Base-by-base conservation (phyloP, 2,113 vertebrate species). In the Aphyosemion australe region DNA sequence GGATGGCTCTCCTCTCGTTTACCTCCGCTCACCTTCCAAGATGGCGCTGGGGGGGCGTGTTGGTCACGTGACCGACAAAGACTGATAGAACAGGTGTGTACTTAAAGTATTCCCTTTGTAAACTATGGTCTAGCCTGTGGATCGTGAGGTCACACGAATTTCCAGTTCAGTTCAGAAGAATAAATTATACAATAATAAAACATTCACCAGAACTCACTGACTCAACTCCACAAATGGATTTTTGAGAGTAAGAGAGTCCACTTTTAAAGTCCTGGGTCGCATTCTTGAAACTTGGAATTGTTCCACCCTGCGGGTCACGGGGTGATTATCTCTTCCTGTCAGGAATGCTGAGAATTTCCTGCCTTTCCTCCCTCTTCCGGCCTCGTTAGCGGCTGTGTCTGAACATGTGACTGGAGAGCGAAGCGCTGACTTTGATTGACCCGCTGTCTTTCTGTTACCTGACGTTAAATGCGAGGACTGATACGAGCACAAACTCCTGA, bases 251-350 rank as follows among this genome's bases (percentile, higher is more conserved):
- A 72, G 62, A n/a, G 46, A 79, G 72, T 65, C 85, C 69, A 64
- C 65, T 66, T 74, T 60, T 55, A 63, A 76, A 54, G 43, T 83
- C 62, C 61, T 15, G 34, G 52, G 75, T 26, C 59, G 73, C 77
- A 84, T 65, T 83, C 70, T 75, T 48, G 1, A 70, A 71, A 65
- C 69, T 61, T 83, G 84, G 75, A 83, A 42, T 78, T 81, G 69
- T 74, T 88, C 84, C 87, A 74, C 42, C 1, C 67, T 83, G 74
- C 41, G 79, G 84, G 87, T 89, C 87, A 89, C 14, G 61, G 85
- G 86, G 83, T 86, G 88, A 91, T 91, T 91, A 93, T 92, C 91
- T 92, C 89, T 92, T 93, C 88, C 88, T 92, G 90, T 89, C 91
- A 91, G 91, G 91, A 92, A 93, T 91, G 90, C 83, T 37, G 84